phyloP scores from a whole-genome alignment of 2,113 vertebrate genomes.

The Aegotheles bennettii region DNA sequence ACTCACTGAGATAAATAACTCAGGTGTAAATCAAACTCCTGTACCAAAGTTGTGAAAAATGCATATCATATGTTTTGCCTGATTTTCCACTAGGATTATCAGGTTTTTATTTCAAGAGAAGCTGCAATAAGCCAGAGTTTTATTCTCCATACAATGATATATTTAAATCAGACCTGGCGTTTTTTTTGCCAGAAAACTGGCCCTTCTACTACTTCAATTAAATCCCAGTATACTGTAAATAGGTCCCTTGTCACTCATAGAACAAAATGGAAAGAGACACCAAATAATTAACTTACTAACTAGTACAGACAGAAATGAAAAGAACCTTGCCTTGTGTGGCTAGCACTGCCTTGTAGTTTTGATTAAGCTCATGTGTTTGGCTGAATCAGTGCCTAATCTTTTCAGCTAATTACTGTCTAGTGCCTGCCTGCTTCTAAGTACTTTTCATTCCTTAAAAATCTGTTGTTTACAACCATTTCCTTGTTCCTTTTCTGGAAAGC shows the following conservation, averaged over 20 bases:
- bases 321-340: not conserved
- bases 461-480: not conserved
- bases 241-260: not conserved
- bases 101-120: not conserved
- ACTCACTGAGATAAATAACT: not conserved
- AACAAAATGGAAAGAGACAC: not conserved
- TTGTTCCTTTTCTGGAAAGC: not conserved
- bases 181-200: not conserved
- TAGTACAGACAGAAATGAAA: not conserved
- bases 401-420: not conserved
- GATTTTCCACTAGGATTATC: not conserved
- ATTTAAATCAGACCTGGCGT: not conserved
- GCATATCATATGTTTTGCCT: fast-evolving
- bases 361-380: constrained; percentile 3
- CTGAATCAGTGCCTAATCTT: not conserved
- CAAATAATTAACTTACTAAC: not conserved
- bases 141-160: not conserved
- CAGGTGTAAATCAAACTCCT: not conserved
- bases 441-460: constrained; percentile 1
- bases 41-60: not conserved
- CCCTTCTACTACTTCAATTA: not conserved
- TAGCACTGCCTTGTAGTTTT: not conserved
- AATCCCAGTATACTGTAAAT: not conserved
- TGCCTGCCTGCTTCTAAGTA: not conserved
- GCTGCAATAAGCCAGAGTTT: not conserved